phyloP scores from a whole-genome alignment of 2,888 invertebrate species.

The Cheilosia pagana region DNA sequence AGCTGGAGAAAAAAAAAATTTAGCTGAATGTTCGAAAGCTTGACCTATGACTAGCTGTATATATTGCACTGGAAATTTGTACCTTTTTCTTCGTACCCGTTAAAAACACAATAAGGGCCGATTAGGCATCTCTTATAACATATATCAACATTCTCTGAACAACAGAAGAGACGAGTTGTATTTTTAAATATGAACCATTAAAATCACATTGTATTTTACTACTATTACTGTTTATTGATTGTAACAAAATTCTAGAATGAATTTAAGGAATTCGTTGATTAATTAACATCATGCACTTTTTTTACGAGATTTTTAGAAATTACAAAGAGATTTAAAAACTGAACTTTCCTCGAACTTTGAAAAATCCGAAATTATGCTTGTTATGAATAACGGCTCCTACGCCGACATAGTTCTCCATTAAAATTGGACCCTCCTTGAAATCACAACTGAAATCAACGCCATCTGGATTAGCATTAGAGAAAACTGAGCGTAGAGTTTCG shows the following conservation, averaged over 20 bases:
- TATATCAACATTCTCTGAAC: too few relatives aligned
- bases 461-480: conserved; percentile 75
- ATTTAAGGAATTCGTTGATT: conserved; percentile 54
- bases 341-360: conserved; percentile 93
- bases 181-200: not conserved
- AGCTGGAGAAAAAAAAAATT: too few relatives aligned
- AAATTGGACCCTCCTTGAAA: conserved; percentile 87
- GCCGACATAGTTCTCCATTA: conserved; percentile 92
- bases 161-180: not conserved
- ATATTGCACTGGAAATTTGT: too few relatives aligned
- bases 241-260: conserved; percentile 55
- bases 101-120: too few relatives aligned
- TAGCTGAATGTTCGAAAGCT: too few relatives aligned
- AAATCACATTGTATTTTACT: conserved; percentile 56
- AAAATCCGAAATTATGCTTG: conserved; percentile 92
- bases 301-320: not conserved
- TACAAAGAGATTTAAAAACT: conserved; percentile 87
- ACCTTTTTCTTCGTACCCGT: not conserved
- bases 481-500: conserved; percentile 77
- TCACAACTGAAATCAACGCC: conserved; percentile 70
- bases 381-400: conserved; percentile 92
- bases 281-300: conserved; percentile 14
- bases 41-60: too few relatives aligned
- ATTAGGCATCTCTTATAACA: too few relatives aligned
- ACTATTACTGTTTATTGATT: conserved; percentile 16